These are phyloP conservation scores for Bos javanicus DNA, from an alignment of 2,113 vertebrate species.

Conservation along the genomic window DNA sequence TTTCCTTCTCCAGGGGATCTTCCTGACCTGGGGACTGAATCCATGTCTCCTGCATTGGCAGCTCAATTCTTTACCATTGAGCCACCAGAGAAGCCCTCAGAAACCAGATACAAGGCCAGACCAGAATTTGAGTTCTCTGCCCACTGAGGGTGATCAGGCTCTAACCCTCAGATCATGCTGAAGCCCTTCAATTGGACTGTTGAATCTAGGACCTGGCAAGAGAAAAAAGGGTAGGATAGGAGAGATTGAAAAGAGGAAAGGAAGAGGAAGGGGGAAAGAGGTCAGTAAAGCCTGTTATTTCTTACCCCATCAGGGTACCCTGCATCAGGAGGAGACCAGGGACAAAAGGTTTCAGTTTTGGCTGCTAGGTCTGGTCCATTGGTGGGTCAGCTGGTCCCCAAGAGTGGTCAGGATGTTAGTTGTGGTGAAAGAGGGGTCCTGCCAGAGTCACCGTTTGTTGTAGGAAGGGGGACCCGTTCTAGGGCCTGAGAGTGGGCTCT, in stretches of 20 bases:
- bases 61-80: neutral
- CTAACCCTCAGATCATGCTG: neutral
- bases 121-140: neutral
- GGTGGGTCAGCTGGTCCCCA: neutral
- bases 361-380: neutral
- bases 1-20: neutral
- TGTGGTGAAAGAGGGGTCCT: neutral
- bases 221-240: neutral
- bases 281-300: neutral
- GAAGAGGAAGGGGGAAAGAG: neutral
- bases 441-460: neutral
- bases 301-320: neutral
- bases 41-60: neutral
- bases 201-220: neutral
- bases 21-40: neutral
- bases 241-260: neutral
- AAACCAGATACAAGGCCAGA: neutral
- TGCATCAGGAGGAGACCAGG: neutral
- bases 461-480: neutral
- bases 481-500: neutral
- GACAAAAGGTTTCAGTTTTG: neutral
- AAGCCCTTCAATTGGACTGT: neutral
- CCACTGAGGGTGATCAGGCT: neutral
- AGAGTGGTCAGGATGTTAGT: neutral
- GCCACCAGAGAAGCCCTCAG: neutral